These are phyloP conservation scores for Agelaius phoeniceus DNA, from an alignment of 2,113 vertebrate genomes.

Conservation along the genomic window DNA sequence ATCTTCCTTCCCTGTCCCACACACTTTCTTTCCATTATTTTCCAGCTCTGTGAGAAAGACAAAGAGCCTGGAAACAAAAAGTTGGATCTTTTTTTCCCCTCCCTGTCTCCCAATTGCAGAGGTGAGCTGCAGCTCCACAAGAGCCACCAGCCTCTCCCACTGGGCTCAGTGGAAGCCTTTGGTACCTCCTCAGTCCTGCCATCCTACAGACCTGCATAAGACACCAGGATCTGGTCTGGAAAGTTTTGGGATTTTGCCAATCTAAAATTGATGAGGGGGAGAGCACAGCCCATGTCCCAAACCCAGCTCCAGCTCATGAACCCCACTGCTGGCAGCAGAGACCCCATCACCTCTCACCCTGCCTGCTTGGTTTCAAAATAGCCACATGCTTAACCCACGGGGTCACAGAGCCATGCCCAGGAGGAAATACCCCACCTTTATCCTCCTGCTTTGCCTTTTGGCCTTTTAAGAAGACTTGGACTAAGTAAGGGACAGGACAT, in stretches of 20 bases:
- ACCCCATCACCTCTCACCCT: neutral
- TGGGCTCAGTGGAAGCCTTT: rapidly evolving
- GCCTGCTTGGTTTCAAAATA: neutral
- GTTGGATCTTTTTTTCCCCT: neutral
- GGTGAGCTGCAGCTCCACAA: neutral
- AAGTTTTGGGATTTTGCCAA: neutral
- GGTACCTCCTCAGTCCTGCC: neutral
- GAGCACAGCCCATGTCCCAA: neutral
- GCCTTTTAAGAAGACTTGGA: neutral
- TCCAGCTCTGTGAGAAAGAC: neutral
- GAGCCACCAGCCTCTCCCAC: neutral
- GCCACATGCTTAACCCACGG: rapidly evolving
- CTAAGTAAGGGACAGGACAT: neutral
- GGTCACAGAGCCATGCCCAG: neutral
- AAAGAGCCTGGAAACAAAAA: neutral
- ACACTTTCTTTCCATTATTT: neutral
- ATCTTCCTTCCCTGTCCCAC: neutral
- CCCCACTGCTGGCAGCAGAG: rapidly evolving
- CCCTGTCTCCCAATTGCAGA: neutral
- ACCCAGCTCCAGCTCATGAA: neutral
- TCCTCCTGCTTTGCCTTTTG: neutral
- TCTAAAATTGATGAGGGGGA: neutral
- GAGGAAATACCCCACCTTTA: neutral
- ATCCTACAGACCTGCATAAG: neutral
- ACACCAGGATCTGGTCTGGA: neutral